Conservation (phyloP, 2,113 vertebrate species). For the Eulemur macaco region DNA sequence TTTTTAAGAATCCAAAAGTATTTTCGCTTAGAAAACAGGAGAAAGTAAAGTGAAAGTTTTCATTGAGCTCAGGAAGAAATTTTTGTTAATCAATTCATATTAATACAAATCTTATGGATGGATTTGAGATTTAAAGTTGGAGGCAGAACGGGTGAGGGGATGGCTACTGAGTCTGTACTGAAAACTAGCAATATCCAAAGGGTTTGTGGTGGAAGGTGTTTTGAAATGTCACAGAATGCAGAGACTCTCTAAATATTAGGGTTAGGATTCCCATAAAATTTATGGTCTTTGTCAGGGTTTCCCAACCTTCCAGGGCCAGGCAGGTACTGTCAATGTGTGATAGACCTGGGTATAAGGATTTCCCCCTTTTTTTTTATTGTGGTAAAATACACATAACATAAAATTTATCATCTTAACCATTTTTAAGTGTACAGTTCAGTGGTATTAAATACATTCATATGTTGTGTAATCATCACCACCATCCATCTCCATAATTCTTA, state of each 20-base stretch:
- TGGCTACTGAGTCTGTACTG: background rate
- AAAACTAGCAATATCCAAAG: background rate
- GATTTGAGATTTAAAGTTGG: background rate
- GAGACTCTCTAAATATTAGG: background rate
- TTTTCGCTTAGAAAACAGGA: constrained; percentile 23
- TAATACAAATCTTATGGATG: background rate
- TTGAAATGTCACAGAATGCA: background rate
- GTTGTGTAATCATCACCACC: background rate
- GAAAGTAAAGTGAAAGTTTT: constrained; percentile 43
- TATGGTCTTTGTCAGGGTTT: background rate
- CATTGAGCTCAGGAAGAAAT: background rate
- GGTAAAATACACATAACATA: background rate
- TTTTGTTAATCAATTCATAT: background rate
- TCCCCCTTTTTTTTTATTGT: background rate
- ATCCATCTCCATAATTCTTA: background rate
- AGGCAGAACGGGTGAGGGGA: background rate
- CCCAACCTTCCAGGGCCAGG: background rate
- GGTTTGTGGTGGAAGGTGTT: background rate
- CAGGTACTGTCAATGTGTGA: background rate
- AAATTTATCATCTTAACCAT: background rate
- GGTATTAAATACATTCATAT: background rate
- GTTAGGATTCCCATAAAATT: constrained; percentile 10
- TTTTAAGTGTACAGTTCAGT: background rate
- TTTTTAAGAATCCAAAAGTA: constrained; percentile 30
- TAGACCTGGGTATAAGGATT: background rate